Percentiles rank a stretch among this genome's conserved stretches.
Conservation (phyloP, 2,888 invertebrate species). For the Hydropsyche betteni region DNA sequence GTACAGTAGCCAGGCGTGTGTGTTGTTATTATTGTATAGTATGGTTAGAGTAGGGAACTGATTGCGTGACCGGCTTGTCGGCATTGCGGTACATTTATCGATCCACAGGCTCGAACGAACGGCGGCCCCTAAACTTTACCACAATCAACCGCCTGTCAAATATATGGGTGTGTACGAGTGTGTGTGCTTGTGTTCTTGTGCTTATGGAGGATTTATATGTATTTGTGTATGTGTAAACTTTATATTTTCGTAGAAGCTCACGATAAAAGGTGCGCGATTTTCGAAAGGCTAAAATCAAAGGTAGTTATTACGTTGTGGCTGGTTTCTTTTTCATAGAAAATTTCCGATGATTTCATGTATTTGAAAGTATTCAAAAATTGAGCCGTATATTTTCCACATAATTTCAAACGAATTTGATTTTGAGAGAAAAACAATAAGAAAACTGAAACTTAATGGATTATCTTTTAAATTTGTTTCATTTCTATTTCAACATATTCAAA, state of each 20-base stretch:
- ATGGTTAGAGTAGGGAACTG: slow-evolving; percentile 27
- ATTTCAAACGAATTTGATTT: too few species aligned
- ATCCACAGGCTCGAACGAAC: slow-evolving; percentile 41
- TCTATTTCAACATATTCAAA: too few species aligned
- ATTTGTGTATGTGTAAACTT: neutral
- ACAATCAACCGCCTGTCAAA: slow-evolving; percentile 26
- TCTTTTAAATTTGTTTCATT: too few species aligned
- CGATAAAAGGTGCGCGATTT: too few species aligned
- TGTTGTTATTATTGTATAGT: slow-evolving; percentile 3
- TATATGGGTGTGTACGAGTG: neutral
- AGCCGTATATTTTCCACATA: too few species aligned
- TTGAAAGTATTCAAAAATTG: too few species aligned
- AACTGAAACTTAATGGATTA: too few species aligned
- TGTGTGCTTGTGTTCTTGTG: neutral
- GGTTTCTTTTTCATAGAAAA: too few species aligned
- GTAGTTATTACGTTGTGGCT: too few species aligned
- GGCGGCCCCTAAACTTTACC: slow-evolving; percentile 29
- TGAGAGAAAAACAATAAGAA: too few species aligned
- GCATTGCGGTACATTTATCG: slow-evolving; percentile 48
- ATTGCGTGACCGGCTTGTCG: slow-evolving; percentile 43
- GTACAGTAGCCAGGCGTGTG: slow-evolving; percentile 18
- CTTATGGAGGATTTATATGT: neutral
- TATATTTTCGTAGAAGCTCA: neutral
- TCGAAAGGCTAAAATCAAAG: too few species aligned
- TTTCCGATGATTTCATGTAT: too few species aligned